These are phyloP conservation scores for Lepisosteus osseus DNA, from an alignment of 2,113 vertebrate genomes.

Conservation along the genomic window DNA sequence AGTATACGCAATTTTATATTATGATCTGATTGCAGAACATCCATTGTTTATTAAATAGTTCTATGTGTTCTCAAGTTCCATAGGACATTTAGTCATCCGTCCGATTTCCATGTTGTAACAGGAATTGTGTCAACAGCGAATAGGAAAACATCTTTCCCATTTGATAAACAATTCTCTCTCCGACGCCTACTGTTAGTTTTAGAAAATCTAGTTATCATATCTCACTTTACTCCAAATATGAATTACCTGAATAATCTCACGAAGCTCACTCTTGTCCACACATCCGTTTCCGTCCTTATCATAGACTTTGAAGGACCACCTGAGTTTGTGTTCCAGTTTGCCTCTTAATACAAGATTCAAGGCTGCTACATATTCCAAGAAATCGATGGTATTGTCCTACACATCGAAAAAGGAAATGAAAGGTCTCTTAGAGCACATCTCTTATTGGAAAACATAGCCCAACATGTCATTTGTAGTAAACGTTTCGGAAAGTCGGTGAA, in stretches of 20 bases:
- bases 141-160: too few species aligned
- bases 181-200: too few species aligned
- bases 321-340: constrained; percentile 62
- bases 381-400: constrained; percentile 70
- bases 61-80: too few species aligned
- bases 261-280: constrained; percentile 58
- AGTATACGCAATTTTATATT: too few species aligned
- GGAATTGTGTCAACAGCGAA: too few species aligned
- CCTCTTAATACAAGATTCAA: constrained; percentile 67
- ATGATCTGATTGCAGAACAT: too few species aligned
- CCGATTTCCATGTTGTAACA: too few species aligned
- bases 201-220: neutral
- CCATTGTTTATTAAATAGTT: too few species aligned
- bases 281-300: constrained; percentile 63
- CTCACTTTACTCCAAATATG: neutral
- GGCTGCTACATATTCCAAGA: constrained; percentile 67
- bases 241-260: constrained; percentile 55
- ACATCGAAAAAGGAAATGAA: constrained; percentile 8
- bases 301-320: constrained; percentile 70
- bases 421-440: neutral
- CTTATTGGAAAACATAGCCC: neutral
- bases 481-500: too few species aligned
- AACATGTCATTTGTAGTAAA: too few species aligned
- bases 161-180: too few species aligned
- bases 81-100: neutral